Evolutionary conservation across 2,888 invertebrate genomes (phyloP), one percentile per base, ranked within the genome.

Genomic region (Rotaria magnacalcarata): DNA sequence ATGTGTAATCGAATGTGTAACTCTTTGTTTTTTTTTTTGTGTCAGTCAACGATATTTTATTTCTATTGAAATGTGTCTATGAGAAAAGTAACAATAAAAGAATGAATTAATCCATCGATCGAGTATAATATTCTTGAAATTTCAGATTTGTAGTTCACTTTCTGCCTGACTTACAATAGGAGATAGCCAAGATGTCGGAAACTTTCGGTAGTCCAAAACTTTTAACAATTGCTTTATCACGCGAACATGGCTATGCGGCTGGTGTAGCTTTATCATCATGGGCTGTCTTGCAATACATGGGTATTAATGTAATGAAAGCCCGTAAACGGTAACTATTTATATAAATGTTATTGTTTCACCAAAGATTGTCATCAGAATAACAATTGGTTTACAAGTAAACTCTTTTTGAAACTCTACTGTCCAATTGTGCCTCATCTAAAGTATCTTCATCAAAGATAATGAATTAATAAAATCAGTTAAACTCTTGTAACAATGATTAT

Each of bases 161-260:
- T 5, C 4, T 6, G 21, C 7, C 16, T 56, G 52, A 4, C 14
- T 56, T 56, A 21, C 24, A 21, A 21, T 56, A 21, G 21, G 2
- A 80, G 10, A 34, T n/a, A 24, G 6, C 5, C 2, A 80, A 19
- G 34, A 80, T 80, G 75, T 47, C 24, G 3, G 0, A 11, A 0
- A 67, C 3, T 6, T 47, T 21, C 8, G 47, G 75, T 80, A 41
- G 47, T 7, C 75, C 75, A 47, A 80, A 80, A 47, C 11, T 80
- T 11, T 8, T 80, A 34, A 80, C 43, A 7, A 16, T 80, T 24
- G 47, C 47, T 80, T 41, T 80, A 21, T 24, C 75, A 80, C 41
- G 47, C 24, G 75, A 80, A 47, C 75, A 80, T 80, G 75, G 75
- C 1, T 80, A 80, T 80, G 75, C 75, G 24, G 75, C 75, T 80